Percentiles rank a stretch among this genome's conserved stretches.
phyloP scores from a whole-genome alignment of 2,113 vertebrate species.

The Podiceps cristatus region DNA sequence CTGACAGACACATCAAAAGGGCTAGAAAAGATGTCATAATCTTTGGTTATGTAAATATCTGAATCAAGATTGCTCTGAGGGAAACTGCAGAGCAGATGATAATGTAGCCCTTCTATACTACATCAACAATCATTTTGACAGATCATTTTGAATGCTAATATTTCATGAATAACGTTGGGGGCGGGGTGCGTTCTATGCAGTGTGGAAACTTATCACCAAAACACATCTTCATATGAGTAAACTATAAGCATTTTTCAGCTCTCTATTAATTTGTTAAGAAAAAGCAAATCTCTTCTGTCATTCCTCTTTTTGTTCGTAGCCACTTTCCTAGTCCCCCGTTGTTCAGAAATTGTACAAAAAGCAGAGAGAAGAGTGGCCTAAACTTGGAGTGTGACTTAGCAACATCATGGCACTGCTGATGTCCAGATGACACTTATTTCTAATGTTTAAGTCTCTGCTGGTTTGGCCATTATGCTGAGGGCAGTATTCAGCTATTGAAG shows the following conservation, averaged over 20 bases:
- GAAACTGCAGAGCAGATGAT: slow-evolving; percentile 62
- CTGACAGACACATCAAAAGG: slow-evolving; percentile 64
- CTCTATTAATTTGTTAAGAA: neutral
- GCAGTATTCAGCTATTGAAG: neutral
- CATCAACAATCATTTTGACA: slow-evolving; percentile 65
- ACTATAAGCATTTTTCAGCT: neutral
- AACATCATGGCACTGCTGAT: neutral
- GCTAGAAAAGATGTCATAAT: slow-evolving; percentile 60
- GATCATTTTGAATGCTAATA: slow-evolving; percentile 61
- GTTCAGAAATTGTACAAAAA: neutral
- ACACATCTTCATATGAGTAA: slow-evolving; percentile 2
- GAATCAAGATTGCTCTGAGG: slow-evolving; percentile 62
- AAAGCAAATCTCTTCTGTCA: neutral
- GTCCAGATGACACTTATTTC: neutral
- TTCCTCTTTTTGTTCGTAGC: neutral
- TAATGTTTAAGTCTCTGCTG: neutral
- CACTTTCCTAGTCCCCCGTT: neutral
- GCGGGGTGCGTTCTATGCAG: neutral
- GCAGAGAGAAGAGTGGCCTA: neutral
- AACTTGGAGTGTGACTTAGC: neutral
- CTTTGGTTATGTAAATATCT: slow-evolving; percentile 75
- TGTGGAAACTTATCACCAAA: slow-evolving; percentile 15
- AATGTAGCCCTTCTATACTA: slow-evolving; percentile 43
- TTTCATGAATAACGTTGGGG: slow-evolving; percentile 44
- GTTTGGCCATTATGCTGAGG: neutral